Evolutionary conservation across 2,888 invertebrate species (phyloP).

Genomic region (Mesochorus sp.): DNA sequence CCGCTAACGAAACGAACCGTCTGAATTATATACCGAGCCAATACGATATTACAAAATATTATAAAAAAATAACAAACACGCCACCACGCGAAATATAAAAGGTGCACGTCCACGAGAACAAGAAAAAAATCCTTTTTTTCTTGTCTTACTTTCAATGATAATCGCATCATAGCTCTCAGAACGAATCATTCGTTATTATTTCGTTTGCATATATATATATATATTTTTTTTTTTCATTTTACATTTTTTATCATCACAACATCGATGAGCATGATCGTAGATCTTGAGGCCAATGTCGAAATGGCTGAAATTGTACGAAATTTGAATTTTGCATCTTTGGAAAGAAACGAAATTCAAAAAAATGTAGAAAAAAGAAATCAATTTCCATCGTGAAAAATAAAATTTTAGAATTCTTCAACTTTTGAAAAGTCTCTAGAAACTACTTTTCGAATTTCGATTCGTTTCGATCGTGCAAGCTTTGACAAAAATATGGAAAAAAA

Average conservation of each 20-base stretch:
- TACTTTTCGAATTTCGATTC: too few species aligned
- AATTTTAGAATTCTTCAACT: not conserved
- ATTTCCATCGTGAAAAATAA: not conserved
- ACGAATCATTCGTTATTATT: not conserved
- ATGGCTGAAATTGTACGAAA: too few species aligned
- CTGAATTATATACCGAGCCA: constrained; percentile 56
- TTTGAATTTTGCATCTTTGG: too few species aligned
- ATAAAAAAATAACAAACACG: constrained; percentile 50
- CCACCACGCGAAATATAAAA: constrained; percentile 55
- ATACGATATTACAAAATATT: too few species aligned
- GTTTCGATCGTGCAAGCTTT: too few species aligned
- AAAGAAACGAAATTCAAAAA: too few species aligned
- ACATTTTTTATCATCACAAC: too few species aligned
- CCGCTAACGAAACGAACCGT: constrained; percentile 62
- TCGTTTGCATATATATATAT: not conserved
- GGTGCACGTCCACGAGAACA: constrained; percentile 61
- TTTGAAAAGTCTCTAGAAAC: too few species aligned
- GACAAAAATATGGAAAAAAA: too few species aligned
- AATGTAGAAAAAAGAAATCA: not conserved
- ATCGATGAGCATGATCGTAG: not conserved
- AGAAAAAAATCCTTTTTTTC: not conserved
- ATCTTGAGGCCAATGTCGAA: too few species aligned
- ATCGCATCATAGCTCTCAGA: constrained; percentile 11
- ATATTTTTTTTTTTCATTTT: constrained; percentile 9
- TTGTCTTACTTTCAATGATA: not conserved